These are phyloP conservation scores for Mareca penelope DNA, from an alignment of 2,797 vertebrate species.

Conservation along the genomic window DNA sequence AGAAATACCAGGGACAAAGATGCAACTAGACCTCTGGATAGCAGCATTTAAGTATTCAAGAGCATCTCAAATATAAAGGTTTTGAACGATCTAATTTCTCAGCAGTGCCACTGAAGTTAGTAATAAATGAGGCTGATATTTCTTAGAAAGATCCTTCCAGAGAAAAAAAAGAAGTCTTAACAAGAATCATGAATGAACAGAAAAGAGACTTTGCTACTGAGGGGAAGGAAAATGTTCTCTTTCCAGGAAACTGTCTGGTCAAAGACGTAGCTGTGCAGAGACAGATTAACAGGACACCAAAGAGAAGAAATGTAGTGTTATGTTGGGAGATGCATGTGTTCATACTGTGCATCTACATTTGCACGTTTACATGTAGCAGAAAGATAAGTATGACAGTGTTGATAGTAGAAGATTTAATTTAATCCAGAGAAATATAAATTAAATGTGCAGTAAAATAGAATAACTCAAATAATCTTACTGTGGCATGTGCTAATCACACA, in stretches of 20 bases:
- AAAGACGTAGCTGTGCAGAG: background rate
- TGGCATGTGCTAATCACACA: background rate
- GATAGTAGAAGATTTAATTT: background rate
- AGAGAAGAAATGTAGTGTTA: background rate
- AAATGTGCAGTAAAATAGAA: background rate
- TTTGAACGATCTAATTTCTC: background rate
- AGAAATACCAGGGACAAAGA: background rate
- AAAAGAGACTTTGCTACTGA: background rate
- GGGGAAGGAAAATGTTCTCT: background rate
- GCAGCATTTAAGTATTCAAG: background rate
- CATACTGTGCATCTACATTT: background rate
- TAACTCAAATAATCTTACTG: background rate
- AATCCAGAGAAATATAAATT: background rate
- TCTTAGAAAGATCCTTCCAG: background rate
- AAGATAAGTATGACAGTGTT: background rate
- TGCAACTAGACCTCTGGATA: background rate
- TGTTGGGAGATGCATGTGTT: background rate
- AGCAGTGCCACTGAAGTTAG: background rate
- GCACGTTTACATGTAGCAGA: background rate
- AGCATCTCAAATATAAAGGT: background rate
- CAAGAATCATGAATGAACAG: background rate
- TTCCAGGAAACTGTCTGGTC: background rate
- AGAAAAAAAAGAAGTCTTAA: background rate
- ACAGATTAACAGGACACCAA: background rate
- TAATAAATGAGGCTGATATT: background rate